A percentile compares a stretch with the other conserved stretches of the same genome.
Conservation (phyloP, 1,140 invertebrate species). For the Bombus difficillimus region DNA sequence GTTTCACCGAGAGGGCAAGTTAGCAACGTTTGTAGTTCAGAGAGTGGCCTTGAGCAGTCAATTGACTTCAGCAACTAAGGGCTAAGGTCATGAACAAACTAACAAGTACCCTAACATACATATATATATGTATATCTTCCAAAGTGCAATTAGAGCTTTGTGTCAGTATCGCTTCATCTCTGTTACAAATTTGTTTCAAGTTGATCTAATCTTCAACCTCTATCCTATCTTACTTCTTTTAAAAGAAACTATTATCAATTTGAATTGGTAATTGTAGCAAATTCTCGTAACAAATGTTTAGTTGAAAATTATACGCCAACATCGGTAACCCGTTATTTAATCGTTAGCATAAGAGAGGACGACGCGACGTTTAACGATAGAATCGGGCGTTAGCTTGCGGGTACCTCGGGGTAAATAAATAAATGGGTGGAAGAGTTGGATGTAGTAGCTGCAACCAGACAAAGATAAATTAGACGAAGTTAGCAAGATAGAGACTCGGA, state of each 20-base stretch:
- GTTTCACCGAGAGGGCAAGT: background rate
- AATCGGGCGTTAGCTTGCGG: background rate
- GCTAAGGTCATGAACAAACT: background rate
- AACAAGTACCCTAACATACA: background rate
- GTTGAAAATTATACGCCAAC: background rate
- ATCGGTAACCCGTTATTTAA: background rate
- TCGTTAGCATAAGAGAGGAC: too few species aligned
- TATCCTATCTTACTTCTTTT: background rate
- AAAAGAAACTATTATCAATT: background rate
- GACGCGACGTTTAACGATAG: too few species aligned
- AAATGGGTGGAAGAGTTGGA: slow-evolving; percentile 11
- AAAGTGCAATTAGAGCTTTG: background rate
- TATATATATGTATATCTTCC: background rate
- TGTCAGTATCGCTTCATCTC: background rate
- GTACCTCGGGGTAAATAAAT: slow-evolving; percentile 5
- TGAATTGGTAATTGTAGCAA: too few species aligned
- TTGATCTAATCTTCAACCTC: background rate
- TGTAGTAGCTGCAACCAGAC: slow-evolving; percentile 25
- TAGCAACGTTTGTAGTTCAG: background rate
- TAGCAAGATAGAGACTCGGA: slow-evolving; percentile 31
- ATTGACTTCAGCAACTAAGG: background rate
- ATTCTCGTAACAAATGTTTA: background rate
- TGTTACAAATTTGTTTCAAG: background rate
- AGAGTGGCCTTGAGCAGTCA: background rate
- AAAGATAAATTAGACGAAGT: slow-evolving; percentile 45